phyloP scores from a whole-genome alignment of 2,888 invertebrate species.

The Pteria penguin region DNA sequence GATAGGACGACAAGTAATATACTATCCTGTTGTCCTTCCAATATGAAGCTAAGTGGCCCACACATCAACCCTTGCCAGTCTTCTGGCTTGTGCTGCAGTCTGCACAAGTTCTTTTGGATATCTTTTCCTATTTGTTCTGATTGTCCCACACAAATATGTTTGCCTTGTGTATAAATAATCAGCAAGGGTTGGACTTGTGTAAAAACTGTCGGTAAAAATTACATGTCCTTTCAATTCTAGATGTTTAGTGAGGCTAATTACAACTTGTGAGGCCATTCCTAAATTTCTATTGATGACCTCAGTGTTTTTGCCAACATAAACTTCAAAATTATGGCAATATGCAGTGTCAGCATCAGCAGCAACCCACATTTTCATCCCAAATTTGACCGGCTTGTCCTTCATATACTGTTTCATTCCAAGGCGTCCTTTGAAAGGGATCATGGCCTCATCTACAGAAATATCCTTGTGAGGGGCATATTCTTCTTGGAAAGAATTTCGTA shows the following conservation, averaged over 20 bases:
- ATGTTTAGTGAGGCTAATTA: constrained; percentile 9
- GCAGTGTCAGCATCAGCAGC: constrained; percentile 23
- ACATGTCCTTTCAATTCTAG: constrained; percentile 25
- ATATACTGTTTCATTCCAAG: not conserved
- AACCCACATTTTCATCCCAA: constrained; percentile 26
- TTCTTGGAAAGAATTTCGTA: not conserved
- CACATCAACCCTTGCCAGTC: constrained; percentile 22
- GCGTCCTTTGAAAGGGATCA: constrained; percentile 15
- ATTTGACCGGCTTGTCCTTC: constrained; percentile 28
- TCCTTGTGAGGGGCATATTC: constrained; percentile 1
- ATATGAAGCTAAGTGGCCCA: not conserved
- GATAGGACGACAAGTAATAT: constrained; percentile 18
- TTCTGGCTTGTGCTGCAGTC: not conserved
- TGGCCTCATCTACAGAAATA: constrained; percentile 10
- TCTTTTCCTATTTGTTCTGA: constrained; percentile 25
- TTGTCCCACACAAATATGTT: constrained; percentile 36
- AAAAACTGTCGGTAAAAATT: constrained; percentile 22
- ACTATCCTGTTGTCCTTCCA: constrained; percentile 32
- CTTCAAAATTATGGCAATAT: constrained; percentile 32
- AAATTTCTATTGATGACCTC: constrained; percentile 19
- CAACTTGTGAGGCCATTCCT: constrained; percentile 26
- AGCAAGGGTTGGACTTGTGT: constrained; percentile 20
- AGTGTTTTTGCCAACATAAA: constrained; percentile 28
- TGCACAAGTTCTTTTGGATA: constrained; percentile 28
- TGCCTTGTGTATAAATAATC: constrained; percentile 15